A percentile compares a stretch with the other conserved stretches of the same genome.
These are phyloP conservation scores for Luscinia luscinia DNA, from an alignment of 2,797 vertebrate species.

Conservation along the genomic window DNA sequence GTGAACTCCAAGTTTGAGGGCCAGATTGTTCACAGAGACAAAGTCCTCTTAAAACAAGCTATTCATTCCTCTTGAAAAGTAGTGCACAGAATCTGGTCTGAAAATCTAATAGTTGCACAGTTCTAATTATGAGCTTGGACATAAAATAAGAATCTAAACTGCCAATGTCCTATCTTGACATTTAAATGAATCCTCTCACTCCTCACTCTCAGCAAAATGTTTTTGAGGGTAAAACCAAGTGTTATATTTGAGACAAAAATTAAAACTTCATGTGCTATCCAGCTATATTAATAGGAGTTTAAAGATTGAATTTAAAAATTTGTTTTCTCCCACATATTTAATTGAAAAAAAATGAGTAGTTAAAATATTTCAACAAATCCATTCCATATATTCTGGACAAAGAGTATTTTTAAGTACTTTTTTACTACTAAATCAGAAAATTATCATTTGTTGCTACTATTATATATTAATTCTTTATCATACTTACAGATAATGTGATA, in stretches of 20 bases:
- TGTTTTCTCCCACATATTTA: not conserved
- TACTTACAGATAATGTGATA: not conserved
- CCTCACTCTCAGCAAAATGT: not conserved
- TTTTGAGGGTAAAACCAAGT: not conserved
- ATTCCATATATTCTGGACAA: not conserved
- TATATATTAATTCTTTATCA: not conserved
- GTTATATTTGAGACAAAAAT: not conserved
- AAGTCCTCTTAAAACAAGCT: not conserved
- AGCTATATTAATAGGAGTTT: not conserved
- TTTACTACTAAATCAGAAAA: not conserved
- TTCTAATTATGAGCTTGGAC: too few species aligned
- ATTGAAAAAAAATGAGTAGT: not conserved
- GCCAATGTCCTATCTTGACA: not conserved
- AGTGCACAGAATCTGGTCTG: not conserved
- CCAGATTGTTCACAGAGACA: not conserved
- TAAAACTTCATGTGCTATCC: not conserved
- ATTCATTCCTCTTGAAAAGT: not conserved
- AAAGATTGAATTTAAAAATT: not conserved
- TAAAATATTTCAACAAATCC: not conserved
- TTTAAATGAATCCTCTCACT: not conserved
- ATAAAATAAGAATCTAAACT: not conserved
- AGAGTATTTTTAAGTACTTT: not conserved
- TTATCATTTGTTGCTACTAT: not conserved
- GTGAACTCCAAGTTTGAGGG: slow-evolving; percentile 17
- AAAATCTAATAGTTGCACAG: too few species aligned